phyloP scores from a whole-genome alignment of 1,140 invertebrate species.

The Campoletis sonorensis region DNA sequence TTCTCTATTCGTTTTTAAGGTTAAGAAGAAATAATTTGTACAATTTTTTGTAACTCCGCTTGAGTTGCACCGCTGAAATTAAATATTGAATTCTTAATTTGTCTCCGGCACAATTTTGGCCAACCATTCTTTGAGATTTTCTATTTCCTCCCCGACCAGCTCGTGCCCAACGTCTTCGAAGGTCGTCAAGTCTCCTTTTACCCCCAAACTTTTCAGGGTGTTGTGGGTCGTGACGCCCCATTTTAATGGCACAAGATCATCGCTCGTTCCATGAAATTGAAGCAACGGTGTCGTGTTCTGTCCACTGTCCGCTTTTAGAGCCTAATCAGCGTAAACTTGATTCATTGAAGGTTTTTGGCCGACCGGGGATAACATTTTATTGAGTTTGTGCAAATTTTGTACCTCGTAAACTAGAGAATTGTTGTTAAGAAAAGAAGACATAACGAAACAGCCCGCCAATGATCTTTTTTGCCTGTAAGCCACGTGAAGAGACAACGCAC shows the following conservation, averaged over 20 bases:
- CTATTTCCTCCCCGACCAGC: conserved; percentile 75
- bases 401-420: conserved; percentile 81
- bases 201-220: conserved; percentile 72
- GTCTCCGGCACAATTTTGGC: conserved; percentile 68
- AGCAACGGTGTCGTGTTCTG: conserved; percentile 62
- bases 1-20: no score
- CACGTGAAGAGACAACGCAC: conserved; percentile 82
- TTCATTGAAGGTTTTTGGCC: no score
- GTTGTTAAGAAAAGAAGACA: conserved; percentile 85
- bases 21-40: conserved; percentile 9
- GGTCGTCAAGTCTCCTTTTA: conserved; percentile 75
- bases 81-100: background rate
- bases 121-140: conserved; percentile 77
- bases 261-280: conserved; percentile 72
- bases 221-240: conserved; percentile 78
- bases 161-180: conserved; percentile 78
- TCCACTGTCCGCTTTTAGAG: conserved; percentile 46
- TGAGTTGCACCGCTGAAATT: background rate
- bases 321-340: conserved; percentile 40
- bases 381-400: background rate
- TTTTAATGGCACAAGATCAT: conserved; percentile 76
- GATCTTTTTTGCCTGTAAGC: conserved; percentile 80
- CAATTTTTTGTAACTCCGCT: conserved; percentile 10
- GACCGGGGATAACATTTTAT: background rate
- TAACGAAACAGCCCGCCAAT: conserved; percentile 82